phyloP scores from a whole-genome alignment of 2,797 vertebrate genomes.

The Spinus olivaceus region DNA sequence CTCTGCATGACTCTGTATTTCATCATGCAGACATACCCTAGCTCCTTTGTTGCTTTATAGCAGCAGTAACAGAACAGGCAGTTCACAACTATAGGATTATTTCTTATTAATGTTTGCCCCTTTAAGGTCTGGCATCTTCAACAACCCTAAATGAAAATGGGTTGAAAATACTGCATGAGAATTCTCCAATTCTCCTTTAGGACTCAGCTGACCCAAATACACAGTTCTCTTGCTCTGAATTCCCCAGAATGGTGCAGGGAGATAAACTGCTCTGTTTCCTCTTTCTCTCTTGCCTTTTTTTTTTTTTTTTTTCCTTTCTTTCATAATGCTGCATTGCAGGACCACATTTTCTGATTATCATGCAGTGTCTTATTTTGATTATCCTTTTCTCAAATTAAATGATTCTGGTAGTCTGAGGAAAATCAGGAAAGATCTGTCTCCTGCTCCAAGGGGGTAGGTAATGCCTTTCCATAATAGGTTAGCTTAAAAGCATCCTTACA shows the following conservation, averaged over 20 bases:
- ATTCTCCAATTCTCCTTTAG: constrained; percentile 66
- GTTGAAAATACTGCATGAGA: constrained; percentile 51
- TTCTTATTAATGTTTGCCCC: constrained; percentile 19
- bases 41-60: not conserved
- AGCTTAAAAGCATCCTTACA: not conserved
- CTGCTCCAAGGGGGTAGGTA: not conserved
- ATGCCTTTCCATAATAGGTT: not conserved
- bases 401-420: not conserved
- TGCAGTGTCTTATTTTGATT: constrained; percentile 22
- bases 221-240: constrained; percentile 52
- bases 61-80: not conserved
- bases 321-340: constrained; percentile 64
- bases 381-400: not conserved
- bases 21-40: not conserved
- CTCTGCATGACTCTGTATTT: not conserved
- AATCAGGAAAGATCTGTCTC: not conserved
- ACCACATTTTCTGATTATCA: constrained; percentile 49
- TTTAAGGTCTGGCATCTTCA: constrained; percentile 24
- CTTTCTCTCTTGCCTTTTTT: not conserved
- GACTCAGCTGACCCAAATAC: constrained; percentile 69
- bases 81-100: not conserved
- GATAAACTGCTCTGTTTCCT: constrained; percentile 27
- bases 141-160: constrained; percentile 17
- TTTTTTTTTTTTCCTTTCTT: not conserved
- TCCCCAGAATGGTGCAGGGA: constrained; percentile 9